Evolutionary conservation across 2,888 invertebrate species (phyloP).

Genomic region (Lochmaea capreae): DNA sequence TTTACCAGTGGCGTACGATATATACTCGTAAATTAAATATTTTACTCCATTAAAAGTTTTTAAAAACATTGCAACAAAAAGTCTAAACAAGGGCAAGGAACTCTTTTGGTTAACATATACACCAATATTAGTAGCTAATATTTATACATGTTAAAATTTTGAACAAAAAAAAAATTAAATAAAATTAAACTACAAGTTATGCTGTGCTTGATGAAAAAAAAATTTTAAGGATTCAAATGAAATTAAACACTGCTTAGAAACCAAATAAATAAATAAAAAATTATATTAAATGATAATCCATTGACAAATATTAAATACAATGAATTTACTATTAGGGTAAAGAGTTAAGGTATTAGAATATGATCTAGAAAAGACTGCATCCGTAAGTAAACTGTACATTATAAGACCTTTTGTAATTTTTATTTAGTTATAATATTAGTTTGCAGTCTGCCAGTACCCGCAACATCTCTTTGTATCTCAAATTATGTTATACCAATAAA

Average conservation of each 20-base stretch:
- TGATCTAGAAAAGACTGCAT: conserved; percentile 66
- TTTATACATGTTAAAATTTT: conserved; percentile 59
- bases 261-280: conserved; percentile 53
- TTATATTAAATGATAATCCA: conserved; percentile 63
- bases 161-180: conserved; percentile 50
- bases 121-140: conserved; percentile 60
- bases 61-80: conserved; percentile 41
- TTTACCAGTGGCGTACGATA: background rate
- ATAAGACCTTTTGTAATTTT: conserved; percentile 60
- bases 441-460: conserved; percentile 63
- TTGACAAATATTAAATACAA: conserved; percentile 67
- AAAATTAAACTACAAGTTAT: conserved; percentile 51
- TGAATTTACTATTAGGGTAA: conserved; percentile 66
- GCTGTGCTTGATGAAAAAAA: conserved; percentile 58
- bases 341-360: conserved; percentile 63
- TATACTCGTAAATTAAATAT: background rate
- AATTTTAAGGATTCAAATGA: conserved; percentile 49
- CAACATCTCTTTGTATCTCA: conserved; percentile 52
- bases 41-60: conserved; percentile 12
- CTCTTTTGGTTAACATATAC: conserved; percentile 55
- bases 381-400: conserved; percentile 63
- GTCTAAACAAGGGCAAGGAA: conserved; percentile 56
- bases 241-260: conserved; percentile 61
- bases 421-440: conserved; percentile 60
- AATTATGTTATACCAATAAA: conserved; percentile 12